Evolutionary conservation across 2,797 vertebrate genomes (phyloP).

Genomic region (Pogoniulus pusillus): DNA sequence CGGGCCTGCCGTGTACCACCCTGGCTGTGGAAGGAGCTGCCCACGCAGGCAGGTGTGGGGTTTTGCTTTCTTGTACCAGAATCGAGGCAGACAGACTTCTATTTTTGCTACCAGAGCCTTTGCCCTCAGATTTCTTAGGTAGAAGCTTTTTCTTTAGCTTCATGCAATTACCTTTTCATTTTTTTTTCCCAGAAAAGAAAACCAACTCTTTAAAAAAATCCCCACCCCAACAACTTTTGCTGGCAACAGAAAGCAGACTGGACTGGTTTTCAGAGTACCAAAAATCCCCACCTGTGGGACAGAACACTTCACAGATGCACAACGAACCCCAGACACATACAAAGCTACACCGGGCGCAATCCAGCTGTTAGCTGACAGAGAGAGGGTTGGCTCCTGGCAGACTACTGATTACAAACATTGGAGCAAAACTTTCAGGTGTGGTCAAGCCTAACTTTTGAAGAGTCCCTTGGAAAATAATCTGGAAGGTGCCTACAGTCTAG

Average conservation of each 20-base stretch:
- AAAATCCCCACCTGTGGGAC: neutral
- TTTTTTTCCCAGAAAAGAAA: too few species aligned
- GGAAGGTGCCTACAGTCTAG: neutral
- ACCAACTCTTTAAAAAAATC: too few species aligned
- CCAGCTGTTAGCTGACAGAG: conserved; percentile 1
- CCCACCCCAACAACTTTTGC: neutral
- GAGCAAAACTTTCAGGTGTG: neutral
- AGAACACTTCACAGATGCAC: neutral
- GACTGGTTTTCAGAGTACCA: neutral
- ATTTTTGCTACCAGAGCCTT: neutral
- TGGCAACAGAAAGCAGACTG: neutral
- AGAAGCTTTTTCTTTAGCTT: conserved; percentile 7
- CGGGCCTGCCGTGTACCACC: neutral
- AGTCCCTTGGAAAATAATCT: neutral
- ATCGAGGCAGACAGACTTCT: neutral
- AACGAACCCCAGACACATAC: conserved; percentile 9
- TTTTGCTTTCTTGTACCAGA: conserved; percentile 7
- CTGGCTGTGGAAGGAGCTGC: neutral
- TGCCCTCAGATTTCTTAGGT: neutral
- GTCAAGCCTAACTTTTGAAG: neutral
- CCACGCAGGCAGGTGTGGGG: neutral
- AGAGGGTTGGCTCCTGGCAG: neutral
- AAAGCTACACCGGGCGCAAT: neutral
- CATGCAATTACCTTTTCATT: neutral
- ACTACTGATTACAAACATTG: neutral